A percentile compares a stretch with the other conserved stretches of the same genome.
Conservation (phyloP, 1,140 invertebrate genomes). For the Temnothorax longispinosus region DNA sequence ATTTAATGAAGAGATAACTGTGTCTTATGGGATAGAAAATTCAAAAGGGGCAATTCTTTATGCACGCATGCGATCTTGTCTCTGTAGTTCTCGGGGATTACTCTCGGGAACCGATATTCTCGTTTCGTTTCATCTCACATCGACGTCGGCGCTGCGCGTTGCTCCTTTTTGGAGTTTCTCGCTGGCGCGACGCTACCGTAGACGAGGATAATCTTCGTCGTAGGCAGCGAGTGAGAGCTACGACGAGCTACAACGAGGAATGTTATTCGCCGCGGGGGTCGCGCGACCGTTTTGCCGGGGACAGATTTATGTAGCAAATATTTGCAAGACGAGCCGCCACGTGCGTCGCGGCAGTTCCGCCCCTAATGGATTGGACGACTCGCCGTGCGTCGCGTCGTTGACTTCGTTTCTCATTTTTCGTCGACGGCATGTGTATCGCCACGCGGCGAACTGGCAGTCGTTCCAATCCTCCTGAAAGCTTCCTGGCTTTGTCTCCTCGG, state of each 20-base stretch:
- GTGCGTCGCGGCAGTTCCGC: constrained; percentile 13
- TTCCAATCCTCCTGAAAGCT: constrained; percentile 73
- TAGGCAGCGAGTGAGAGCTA: constrained; percentile 29
- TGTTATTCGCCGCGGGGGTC: constrained; percentile 64
- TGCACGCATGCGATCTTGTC: not conserved
- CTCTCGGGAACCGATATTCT: constrained; percentile 49
- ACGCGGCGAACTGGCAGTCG: constrained; percentile 17
- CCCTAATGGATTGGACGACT: constrained; percentile 77
- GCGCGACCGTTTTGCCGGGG: constrained; percentile 60
- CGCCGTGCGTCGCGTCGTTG: constrained; percentile 41
- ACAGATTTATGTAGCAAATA: constrained; percentile 79
- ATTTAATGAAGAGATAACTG: not conserved
- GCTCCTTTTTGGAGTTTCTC: constrained; percentile 63
- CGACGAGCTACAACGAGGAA: constrained; percentile 56
- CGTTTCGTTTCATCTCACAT: constrained; percentile 60
- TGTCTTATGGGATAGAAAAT: not conserved
- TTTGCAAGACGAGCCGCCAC: constrained; percentile 73
- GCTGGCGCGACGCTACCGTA: constrained; percentile 24
- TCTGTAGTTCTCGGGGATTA: not conserved
- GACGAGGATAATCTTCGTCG: not conserved
- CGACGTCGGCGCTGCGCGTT: not conserved
- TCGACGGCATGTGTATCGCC: constrained; percentile 11
- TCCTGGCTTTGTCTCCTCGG: not conserved
- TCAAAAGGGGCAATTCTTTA: not conserved
- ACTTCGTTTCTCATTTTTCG: constrained; percentile 64